Evolutionary conservation across 1,140 invertebrate species (phyloP), one percentile per base, ranked within the genome.

Genomic region (Phocides pigmalion): DNA sequence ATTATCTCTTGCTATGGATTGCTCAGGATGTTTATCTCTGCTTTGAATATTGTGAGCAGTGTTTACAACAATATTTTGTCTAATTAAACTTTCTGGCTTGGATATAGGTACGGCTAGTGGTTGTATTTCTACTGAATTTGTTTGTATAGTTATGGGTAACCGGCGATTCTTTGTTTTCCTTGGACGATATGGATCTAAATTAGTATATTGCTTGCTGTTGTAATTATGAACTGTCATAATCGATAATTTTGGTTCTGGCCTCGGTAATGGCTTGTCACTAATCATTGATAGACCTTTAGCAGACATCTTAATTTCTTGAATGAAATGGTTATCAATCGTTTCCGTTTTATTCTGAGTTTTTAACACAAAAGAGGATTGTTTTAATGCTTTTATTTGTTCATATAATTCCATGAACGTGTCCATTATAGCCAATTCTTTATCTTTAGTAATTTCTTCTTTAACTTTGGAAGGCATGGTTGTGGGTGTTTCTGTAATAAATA

Each of bases 71-170:
- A 90, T 81, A 51, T 87, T 83, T 63, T 89, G 74, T 41, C 79
- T 74, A 22, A 88, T 71, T 0, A 77, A 51, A 53, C 68, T 70
- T 11, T 73, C 22, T 14, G 73, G 72, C 25, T 80, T 81, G 2
- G 66, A 53, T 39, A 90, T 39, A n/a, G 68, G 72, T 51, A 90
- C 65, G 5, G 68, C 72, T 35, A 90, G 49, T 6, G 87, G 87
- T 42, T 75, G 63, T 32, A 90, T 85, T 70, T 90, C 81, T 28
- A 75, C 63, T 4, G 74, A 76, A 62, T 90, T 87, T 9, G 86
- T 89, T 71, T 90, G 87, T 42, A 90, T 68, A 3, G 75, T 87
- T 11, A 79, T 77, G 5, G 81, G 54, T 12, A 49, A 4, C 5
- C 32, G 16, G 35, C 17, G 35, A 56, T 58, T 74, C 4, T 49